phyloP scores from a whole-genome alignment of 2,797 vertebrate species.

The Graptemys geographica region DNA sequence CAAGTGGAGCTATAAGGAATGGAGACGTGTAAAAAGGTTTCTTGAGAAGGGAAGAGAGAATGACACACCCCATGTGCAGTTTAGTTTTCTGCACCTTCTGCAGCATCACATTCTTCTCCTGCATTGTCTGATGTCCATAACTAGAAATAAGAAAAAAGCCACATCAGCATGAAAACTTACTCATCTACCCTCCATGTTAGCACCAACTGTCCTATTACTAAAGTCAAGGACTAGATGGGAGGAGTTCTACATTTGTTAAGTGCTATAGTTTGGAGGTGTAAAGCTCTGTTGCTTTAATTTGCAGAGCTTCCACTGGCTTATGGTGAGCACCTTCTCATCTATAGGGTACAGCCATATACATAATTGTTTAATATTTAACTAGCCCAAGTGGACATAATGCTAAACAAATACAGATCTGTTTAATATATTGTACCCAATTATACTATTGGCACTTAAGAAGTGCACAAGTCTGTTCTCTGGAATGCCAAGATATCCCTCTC shows the following conservation, averaged over 20 bases:
- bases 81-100: conserved; percentile 90
- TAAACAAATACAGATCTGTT: neutral
- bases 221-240: fast-evolving
- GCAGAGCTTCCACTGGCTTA: neutral
- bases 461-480: neutral
- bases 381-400: neutral
- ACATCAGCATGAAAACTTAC: neutral
- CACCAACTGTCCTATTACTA: neutral
- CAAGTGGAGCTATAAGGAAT: conserved; percentile 93
- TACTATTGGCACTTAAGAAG: fast-evolving
- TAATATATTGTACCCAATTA: neutral
- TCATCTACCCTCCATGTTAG: neutral
- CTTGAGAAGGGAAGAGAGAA: conserved; percentile 78
- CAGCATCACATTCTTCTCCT: conserved; percentile 90
- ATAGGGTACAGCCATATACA: neutral
- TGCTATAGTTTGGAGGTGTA: neutral
- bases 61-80: conserved; percentile 73
- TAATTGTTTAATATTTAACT: neutral
- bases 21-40: conserved; percentile 96
- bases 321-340: fast-evolving
- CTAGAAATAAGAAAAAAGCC: conserved; percentile 78
- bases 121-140: conserved; percentile 97
- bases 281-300: neutral
- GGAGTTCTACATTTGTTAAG: neutral
- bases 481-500: neutral